Percentiles rank a stretch among this genome's conserved stretches.
phyloP scores from a whole-genome alignment of 1,140 invertebrate genomes.

The Conus betulinus region DNA sequence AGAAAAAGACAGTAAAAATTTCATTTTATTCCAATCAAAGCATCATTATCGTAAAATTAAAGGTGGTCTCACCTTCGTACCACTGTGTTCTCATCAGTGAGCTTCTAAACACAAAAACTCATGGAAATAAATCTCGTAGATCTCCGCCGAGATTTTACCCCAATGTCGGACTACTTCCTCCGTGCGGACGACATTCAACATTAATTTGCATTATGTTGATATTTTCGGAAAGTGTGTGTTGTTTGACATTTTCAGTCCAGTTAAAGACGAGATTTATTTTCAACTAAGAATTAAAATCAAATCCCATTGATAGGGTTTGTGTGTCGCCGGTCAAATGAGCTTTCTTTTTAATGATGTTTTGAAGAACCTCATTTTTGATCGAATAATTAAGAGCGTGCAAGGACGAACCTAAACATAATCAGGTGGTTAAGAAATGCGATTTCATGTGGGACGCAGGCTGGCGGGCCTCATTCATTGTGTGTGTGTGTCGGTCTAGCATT shows the following conservation, averaged over 20 bases:
- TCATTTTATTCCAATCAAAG: background rate
- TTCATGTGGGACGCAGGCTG: constrained; percentile 14
- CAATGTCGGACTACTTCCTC: constrained; percentile 41
- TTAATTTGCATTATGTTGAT: constrained; percentile 31
- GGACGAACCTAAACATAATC: constrained; percentile 72
- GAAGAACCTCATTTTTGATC: background rate
- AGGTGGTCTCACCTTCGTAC: constrained; percentile 36
- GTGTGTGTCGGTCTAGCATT: background rate
- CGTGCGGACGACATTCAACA: constrained; percentile 14
- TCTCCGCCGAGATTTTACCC: constrained; percentile 25
- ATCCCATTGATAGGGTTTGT: background rate
- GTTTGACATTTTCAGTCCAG: no score
- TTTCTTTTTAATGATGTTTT: background rate
- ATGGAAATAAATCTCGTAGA: constrained; percentile 1
- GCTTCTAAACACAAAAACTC: constrained; percentile 26
- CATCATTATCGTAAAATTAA: constrained; percentile 27
- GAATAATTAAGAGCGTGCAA: constrained; percentile 10
- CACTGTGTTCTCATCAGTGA: constrained; percentile 8
- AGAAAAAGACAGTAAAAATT: background rate
- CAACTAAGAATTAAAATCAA: background rate
- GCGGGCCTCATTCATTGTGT: background rate
- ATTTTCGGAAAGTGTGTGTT: background rate
- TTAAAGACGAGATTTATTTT: background rate
- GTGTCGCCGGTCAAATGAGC: background rate
- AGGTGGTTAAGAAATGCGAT: constrained; percentile 57